Evolutionary conservation across 1,140 invertebrate species (phyloP), one percentile per base, ranked within the genome.

Genomic region (Aleiodes sp.): DNA sequence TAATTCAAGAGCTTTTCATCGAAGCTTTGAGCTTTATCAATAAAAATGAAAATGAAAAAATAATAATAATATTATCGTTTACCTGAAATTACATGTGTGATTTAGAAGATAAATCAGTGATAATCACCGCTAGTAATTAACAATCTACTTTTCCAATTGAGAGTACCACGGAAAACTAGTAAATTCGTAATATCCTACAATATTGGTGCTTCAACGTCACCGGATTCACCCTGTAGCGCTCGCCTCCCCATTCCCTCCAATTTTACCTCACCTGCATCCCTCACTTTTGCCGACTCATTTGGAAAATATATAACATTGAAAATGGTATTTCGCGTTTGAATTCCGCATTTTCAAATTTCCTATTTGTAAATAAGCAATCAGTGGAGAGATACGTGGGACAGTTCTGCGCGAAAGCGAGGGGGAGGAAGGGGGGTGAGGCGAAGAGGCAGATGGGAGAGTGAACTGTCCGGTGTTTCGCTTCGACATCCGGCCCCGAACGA

Each of bases 341-440:
- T 78, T 78, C 69, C 74, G 79, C 83, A 84, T 85, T 86, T 85
- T 86, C 84, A 82, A 84, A 86, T 86, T 86, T 85, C 84, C 84
- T 86, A 85, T 86, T 86, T 86, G 84, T 84, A 85, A 86, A 86
- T 85, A 86, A 86, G 84, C 84, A 86, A 86, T 85, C 83, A 85
- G 70, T 76, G 75, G 61, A n/a, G n/a, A n/a, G n/a, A 60, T 52
- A 70, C 71, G 59, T 43, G 57, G 28, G 31, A 61, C 29, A 57
- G 37, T 8, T 64, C 46, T 62, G 19, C 39, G 33, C 59, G 60
- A 63, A 37, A 65, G 67, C 8, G 52, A 6, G 46, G 10, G 57
- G 4, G 29, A 9, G 9, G 26, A 9, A 26, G 24, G 41, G 19
- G 31, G n/a, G 19, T 35, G 68, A 68, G 72, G 26, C 31, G 61